Conservation (phyloP, 2,113 vertebrate species). For the Siniperca chuatsi region DNA sequence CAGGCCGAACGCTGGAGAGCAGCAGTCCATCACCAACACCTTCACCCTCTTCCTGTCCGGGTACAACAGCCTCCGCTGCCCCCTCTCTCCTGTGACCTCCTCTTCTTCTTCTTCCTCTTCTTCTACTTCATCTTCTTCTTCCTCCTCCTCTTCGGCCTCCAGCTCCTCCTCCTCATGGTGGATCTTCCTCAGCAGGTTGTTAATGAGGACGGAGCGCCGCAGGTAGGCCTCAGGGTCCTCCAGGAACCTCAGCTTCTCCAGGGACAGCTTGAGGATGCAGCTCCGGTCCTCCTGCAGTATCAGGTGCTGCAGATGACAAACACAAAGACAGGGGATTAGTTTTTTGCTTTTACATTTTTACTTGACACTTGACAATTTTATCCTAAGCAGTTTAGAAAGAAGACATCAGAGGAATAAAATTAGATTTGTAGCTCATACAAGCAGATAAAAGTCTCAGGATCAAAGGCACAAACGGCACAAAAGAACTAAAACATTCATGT, state of each 20-base stretch:
- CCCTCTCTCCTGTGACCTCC: conserved; percentile 64
- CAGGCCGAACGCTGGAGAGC: conserved; percentile 89
- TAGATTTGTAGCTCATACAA: background rate
- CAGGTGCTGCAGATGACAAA: conserved; percentile 88
- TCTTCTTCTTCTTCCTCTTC: conserved; percentile 88
- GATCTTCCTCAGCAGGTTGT: conserved; percentile 98
- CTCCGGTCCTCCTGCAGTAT: conserved; percentile 95
- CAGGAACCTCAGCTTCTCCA: conserved; percentile 97
- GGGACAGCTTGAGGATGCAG: conserved; percentile 96
- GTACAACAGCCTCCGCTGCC: conserved; percentile 77
- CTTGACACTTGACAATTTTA: background rate
- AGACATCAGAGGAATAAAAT: background rate
- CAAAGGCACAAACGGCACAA: background rate
- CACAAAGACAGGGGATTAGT: background rate
- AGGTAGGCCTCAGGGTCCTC: conserved; percentile 96
- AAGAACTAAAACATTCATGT: background rate
- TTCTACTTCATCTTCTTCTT: conserved; percentile 83
- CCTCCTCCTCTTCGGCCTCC: conserved; percentile 88
- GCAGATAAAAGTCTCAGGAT: background rate
- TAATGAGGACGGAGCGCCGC: conserved; percentile 97
- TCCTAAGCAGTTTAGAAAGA: background rate
- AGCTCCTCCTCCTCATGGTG: conserved; percentile 91
- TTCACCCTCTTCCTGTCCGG: conserved; percentile 93
- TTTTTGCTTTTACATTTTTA: background rate
- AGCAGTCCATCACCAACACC: conserved; percentile 93